These are phyloP conservation scores for Tauraco hartlaubi DNA, from an alignment of 2,797 vertebrate genomes.

Conservation along the genomic window DNA sequence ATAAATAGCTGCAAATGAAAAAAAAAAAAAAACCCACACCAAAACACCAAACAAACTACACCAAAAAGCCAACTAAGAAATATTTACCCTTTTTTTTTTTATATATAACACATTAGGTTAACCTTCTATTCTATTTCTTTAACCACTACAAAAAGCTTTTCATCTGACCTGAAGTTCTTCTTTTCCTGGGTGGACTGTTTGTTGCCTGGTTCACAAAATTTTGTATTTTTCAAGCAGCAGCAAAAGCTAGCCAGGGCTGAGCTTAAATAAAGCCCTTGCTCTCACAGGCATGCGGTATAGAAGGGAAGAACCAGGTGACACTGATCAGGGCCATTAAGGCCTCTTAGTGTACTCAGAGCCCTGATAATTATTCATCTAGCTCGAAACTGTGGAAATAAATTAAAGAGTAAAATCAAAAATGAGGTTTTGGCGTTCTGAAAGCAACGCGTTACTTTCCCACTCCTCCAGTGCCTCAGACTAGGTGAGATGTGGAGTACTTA, in stretches of 20 bases:
- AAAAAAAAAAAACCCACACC: neutral
- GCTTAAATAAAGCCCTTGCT: neutral
- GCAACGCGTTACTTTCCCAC: neutral
- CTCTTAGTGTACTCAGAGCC: neutral
- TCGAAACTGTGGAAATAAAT: neutral
- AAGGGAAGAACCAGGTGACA: neutral
- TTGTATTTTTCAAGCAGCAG: neutral
- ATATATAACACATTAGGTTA: neutral
- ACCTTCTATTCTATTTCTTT: neutral
- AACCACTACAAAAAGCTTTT: neutral
- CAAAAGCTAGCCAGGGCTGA: rapidly evolving
- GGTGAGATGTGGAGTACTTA: neutral
- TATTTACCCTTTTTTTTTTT: neutral
- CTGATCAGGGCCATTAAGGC: neutral
- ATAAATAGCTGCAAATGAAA: neutral
- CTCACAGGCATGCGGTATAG: neutral
- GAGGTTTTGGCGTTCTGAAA: neutral
- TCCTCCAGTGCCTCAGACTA: neutral
- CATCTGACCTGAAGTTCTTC: neutral
- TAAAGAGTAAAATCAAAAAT: neutral
- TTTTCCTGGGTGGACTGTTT: neutral
- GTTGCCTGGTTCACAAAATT: neutral
- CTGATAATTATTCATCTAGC: neutral
- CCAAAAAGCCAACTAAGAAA: rapidly evolving
- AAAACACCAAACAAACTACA: neutral